Conservation (phyloP, 1,140 invertebrate species). For the Pissodes strobi region DNA sequence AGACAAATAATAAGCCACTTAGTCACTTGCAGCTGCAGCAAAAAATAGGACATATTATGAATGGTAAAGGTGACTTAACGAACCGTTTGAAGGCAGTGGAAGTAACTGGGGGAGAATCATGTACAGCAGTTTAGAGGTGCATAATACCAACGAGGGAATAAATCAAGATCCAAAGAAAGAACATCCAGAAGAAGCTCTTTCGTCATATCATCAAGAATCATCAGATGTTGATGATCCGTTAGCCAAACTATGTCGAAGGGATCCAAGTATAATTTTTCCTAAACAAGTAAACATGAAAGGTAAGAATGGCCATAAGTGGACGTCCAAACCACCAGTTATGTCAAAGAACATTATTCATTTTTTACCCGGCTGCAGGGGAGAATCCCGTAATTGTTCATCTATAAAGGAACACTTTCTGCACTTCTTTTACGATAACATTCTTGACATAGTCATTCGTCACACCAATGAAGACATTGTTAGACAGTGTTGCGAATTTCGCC, state of each 20-base stretch:
- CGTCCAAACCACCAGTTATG: constrained; percentile 21
- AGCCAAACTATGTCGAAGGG: constrained; percentile 2
- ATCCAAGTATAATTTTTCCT: constrained; percentile 16
- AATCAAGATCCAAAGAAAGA: neutral
- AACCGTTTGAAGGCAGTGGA: constrained; percentile 19
- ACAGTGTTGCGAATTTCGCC: constrained; percentile 8
- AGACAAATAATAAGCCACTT: constrained; percentile 13
- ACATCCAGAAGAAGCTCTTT: no score
- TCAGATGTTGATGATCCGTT: constrained; percentile 9
- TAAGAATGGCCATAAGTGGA: constrained; percentile 36
- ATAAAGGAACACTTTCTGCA: no score
- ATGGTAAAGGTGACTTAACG: constrained; percentile 16
- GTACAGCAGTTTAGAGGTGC: neutral
- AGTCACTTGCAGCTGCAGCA: neutral
- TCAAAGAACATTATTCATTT: constrained; percentile 32
- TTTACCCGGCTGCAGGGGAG: constrained; percentile 25
- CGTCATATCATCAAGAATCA: constrained; percentile 2
- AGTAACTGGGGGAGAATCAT: constrained; percentile 27
- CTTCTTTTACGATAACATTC: no score
- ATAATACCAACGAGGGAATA: neutral
- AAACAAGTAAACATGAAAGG: constrained; percentile 26
- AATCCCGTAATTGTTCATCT: constrained; percentile 20
- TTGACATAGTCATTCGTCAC: no score
- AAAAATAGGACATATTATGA: no score
- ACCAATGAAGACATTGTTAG: no score